Evolutionary conservation across 1,140 invertebrate genomes (phyloP).

Genomic region (Helicoverpa armigera): DNA sequence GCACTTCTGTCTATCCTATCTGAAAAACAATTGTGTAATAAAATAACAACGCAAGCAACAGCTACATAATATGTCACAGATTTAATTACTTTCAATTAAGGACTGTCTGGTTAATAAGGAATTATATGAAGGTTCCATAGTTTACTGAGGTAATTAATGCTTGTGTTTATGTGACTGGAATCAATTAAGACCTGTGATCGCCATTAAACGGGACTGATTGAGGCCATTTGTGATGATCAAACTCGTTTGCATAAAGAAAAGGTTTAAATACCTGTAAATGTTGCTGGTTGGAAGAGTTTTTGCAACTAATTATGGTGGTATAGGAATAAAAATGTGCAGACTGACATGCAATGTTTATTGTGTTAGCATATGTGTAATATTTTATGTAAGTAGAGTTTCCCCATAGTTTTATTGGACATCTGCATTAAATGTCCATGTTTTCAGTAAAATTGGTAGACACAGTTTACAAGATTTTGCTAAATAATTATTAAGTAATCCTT

Average conservation of each 20-base stretch:
- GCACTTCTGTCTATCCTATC: no score
- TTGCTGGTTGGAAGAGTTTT: not conserved
- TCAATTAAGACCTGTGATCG: slow-evolving; percentile 13
- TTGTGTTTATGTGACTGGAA: slow-evolving; percentile 27
- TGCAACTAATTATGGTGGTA: not conserved
- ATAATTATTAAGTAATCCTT: no score
- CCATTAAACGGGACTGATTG: slow-evolving; percentile 12
- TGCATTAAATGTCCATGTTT: no score
- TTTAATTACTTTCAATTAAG: slow-evolving; percentile 23
- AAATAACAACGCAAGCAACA: no score
- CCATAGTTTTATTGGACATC: no score
- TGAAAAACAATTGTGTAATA: no score
- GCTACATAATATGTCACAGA: no score
- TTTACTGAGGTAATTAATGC: slow-evolving; percentile 13
- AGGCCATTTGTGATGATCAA: slow-evolving; percentile 13
- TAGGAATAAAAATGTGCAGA: not conserved
- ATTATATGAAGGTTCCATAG: slow-evolving; percentile 20
- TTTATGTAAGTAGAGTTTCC: no score
- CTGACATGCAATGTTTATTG: no score
- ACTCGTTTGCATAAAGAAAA: slow-evolving; percentile 4
- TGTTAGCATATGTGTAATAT: no score
- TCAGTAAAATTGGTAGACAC: no score
- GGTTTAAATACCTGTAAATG: not conserved
- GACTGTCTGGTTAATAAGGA: slow-evolving; percentile 5
- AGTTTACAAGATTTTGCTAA: no score